A percentile compares a stretch with the other conserved stretches of the same genome.
Evolutionary conservation across 2,888 invertebrate species (phyloP).

Genomic region (Creontiades dilutus): DNA sequence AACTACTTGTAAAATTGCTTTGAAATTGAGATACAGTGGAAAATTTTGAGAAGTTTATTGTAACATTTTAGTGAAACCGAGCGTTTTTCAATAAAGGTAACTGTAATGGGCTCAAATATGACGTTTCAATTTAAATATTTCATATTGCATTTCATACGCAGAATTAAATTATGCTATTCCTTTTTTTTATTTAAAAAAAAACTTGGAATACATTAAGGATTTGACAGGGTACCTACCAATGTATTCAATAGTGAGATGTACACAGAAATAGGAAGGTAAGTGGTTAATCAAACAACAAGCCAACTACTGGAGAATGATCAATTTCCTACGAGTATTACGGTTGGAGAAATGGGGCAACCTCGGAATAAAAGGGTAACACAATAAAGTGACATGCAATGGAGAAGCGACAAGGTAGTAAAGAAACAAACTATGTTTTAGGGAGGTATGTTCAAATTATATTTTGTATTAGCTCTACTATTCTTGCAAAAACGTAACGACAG

Average conservation of each 20-base stretch:
- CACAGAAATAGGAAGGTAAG: background rate
- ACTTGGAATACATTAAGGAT: too few relatives aligned
- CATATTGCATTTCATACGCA: too few relatives aligned
- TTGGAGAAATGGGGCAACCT: background rate
- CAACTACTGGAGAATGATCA: background rate
- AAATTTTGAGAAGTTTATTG: too few relatives aligned
- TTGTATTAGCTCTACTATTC: background rate
- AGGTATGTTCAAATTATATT: background rate
- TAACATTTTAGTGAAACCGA: too few relatives aligned
- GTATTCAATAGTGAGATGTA: background rate
- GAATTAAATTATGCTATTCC: too few relatives aligned
- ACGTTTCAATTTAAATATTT: too few relatives aligned
- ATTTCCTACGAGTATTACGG: background rate
- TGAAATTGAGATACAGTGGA: too few relatives aligned
- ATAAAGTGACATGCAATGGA: background rate
- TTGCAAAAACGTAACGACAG: constrained; percentile 29
- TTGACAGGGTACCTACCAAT: too few relatives aligned
- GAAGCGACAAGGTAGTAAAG: background rate
- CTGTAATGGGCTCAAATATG: too few relatives aligned
- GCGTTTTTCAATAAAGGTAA: too few relatives aligned
- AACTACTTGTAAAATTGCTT: too few relatives aligned
- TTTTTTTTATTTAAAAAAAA: too few relatives aligned
- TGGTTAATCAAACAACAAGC: constrained; percentile 26
- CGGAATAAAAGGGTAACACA: background rate
- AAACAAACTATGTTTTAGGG: background rate